A percentile compares a stretch with the other conserved stretches of the same genome.
These are phyloP conservation scores for Phrynocephalus guinanensis DNA, from an alignment of 2,797 vertebrate genomes.

Conservation along the genomic window DNA sequence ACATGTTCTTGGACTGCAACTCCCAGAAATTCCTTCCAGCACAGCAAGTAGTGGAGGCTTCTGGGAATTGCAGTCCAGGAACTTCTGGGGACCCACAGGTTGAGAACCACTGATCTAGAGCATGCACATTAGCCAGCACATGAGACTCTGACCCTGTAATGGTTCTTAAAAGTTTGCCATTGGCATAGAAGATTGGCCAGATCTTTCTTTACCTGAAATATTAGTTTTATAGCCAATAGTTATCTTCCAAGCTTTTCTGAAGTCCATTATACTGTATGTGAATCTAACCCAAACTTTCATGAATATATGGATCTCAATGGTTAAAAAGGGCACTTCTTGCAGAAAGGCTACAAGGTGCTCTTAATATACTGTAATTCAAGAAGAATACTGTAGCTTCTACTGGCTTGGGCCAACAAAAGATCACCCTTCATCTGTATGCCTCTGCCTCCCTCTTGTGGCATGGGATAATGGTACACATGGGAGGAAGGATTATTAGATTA, in stretches of 20 bases:
- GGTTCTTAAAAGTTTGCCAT: no score
- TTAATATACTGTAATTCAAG: not conserved
- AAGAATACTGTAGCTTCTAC: not conserved
- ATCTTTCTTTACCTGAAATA: no score
- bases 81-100: no score
- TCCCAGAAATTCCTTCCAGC: no score
- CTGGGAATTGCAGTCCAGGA: no score
- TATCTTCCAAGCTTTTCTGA: not conserved
- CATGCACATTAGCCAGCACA: no score
- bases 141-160: no score
- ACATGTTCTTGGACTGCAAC: no score
- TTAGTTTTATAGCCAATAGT: not conserved
- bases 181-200: no score
- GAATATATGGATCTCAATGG: not conserved
- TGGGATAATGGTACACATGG: not conserved
- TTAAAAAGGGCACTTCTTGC: not conserved
- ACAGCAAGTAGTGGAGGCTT: no score
- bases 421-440: not conserved
- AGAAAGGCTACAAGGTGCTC: not conserved
- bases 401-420: not conserved
- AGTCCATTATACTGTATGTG: not conserved
- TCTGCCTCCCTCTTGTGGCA: not conserved
- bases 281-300: not conserved
- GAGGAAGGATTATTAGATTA: not conserved
- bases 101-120: no score